A percentile compares a stretch with the other conserved stretches of the same genome.
phyloP scores from a whole-genome alignment of 2,113 vertebrate species.

The Parus major region DNA sequence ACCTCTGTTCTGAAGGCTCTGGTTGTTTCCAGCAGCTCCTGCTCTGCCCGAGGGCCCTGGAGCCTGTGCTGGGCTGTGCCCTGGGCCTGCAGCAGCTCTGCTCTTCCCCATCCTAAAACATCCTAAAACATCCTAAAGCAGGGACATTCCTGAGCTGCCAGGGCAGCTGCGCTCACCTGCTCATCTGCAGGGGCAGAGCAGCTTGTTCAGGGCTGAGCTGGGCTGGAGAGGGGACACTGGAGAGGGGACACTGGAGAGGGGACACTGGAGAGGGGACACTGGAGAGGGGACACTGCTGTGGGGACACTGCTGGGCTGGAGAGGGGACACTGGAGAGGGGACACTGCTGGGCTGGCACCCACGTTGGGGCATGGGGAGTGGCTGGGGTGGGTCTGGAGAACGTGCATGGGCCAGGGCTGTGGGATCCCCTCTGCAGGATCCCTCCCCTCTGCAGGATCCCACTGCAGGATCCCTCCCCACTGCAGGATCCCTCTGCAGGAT shows the following conservation, averaged over 20 bases:
- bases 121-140: background rate
- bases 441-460: too few species aligned
- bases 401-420: too few species aligned
- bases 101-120: background rate
- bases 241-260: too few species aligned
- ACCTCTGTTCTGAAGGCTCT: background rate
- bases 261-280: too few species aligned
- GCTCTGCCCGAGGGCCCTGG: background rate
- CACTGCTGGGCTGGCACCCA: background rate
- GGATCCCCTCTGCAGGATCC: background rate
- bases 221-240: background rate
- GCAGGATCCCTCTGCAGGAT: too few species aligned
- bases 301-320: too few species aligned
- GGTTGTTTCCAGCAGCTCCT: background rate
- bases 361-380: too few species aligned
- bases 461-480: too few species aligned
- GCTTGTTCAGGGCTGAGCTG: background rate
- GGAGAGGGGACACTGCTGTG: too few species aligned
- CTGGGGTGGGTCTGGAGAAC: background rate
- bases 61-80: background rate
- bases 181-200: accelerated
- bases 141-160: accelerated
- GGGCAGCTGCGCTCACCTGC: background rate
- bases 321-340: too few species aligned
- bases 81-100: accelerated